A percentile compares a stretch with the other conserved stretches of the same genome.
These are phyloP conservation scores for Spinibarbus caldwelli DNA, from an alignment of 2,797 vertebrate species.

Conservation along the genomic window DNA sequence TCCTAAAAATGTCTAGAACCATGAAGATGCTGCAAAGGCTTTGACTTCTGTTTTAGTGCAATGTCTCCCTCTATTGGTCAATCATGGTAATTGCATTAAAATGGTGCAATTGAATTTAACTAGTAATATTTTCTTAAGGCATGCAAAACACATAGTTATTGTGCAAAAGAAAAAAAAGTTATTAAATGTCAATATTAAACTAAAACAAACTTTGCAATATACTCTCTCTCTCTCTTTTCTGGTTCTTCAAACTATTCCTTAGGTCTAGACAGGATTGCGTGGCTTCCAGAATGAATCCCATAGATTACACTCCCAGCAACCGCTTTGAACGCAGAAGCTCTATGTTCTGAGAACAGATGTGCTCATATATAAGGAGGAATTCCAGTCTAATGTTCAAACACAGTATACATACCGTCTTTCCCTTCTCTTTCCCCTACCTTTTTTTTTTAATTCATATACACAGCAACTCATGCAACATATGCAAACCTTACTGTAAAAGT, in stretches of 20 bases:
- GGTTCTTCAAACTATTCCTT: neutral
- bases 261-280: conserved; percentile 51
- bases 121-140: neutral
- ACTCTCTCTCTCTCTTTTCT: neutral
- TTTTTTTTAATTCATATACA: neutral
- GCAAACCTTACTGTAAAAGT: neutral
- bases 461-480: neutral
- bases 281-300: conserved; percentile 53
- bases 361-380: conserved; percentile 46
- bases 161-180: neutral
- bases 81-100: conserved; percentile 32
- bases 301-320: conserved; percentile 56
- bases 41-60: conserved; percentile 50
- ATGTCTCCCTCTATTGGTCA: conserved; percentile 70
- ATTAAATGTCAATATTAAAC: neutral
- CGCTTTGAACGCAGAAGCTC: conserved; percentile 48
- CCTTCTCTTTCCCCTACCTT: neutral
- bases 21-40: neutral
- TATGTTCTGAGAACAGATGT: conserved; percentile 57
- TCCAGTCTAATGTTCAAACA: conserved; percentile 44
- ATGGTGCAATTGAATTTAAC: neutral
- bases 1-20: neutral
- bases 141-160: neutral
- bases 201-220: neutral
- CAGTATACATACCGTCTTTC: neutral